Evolutionary conservation across 1,140 invertebrate genomes (phyloP), one percentile per base, ranked within the genome.

Genomic region (Formica selysi): DNA sequence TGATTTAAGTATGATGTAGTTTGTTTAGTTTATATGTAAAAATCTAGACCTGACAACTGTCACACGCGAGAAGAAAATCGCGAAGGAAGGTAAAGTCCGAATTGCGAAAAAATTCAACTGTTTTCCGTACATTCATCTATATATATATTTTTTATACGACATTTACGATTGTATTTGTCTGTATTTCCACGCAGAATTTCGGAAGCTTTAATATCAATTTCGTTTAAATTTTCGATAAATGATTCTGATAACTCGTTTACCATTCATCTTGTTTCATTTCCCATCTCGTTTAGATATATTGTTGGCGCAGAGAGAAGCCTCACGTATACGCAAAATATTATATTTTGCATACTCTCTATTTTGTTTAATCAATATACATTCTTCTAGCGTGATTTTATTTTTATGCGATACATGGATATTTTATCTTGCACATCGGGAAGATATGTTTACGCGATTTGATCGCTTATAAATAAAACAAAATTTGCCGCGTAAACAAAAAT

Each of bases 151-250:
- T 38, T 48, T 8, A 51, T n/a, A 38, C 16, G 19, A 22, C 22
- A 73, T 44, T 26, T 11, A 54, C 51, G 19, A 61, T 81, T n/a
- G 16, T 19, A 48, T 48, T 59, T 73, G 29, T 38, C 2, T 38
- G 10, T 48, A 36, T 11, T 13, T 61, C 22, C 19, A 19, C 26
- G 54, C 22, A 13, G 54, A 68, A 32, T 70, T 51, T 51, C 79
- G 59, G 7, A 44, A 44, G 1, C 22, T 62, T 62, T 59, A 83
- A 83, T 83, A 38, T 81, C 32, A 73, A 62, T 71, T 74, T 16
- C 8, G 54, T 74, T 61, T 3, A 74, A 73, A 73, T 83, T 61
- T 83, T 54, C 79, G 68, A 83, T 85, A 76, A 78, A 76, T 78
- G 51, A 85, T 38, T 26, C 22, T 32, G 41, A 85, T 85, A 85